Percentiles rank a stretch among this genome's conserved stretches.
phyloP scores from a whole-genome alignment of 1,140 invertebrate species.

The Galendromus occidentalis region DNA sequence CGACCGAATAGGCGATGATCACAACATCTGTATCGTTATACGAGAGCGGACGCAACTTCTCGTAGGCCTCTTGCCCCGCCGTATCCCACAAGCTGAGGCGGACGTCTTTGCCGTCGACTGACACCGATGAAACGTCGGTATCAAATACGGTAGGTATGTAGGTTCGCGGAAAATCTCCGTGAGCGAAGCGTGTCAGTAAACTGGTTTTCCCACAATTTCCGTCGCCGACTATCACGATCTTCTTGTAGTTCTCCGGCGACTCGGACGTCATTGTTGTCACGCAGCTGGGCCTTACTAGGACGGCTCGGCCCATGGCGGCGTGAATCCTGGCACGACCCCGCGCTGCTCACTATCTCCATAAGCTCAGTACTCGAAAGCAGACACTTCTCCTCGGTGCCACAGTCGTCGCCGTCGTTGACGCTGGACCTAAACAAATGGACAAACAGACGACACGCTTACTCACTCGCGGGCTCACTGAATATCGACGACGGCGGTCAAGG shows the following conservation, averaged over 20 bases:
- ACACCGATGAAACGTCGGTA: slow-evolving; percentile 32
- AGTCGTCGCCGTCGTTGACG: no score
- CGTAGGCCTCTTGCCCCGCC: slow-evolving; percentile 22
- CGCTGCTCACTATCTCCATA: no score
- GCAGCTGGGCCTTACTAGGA: not conserved
- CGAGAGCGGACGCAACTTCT: slow-evolving; percentile 31
- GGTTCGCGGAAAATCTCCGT: slow-evolving; percentile 30
- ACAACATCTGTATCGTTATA: slow-evolving; percentile 36
- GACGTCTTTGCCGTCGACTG: slow-evolving; percentile 26
- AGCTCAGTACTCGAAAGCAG: no score
- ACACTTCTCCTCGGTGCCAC: no score
- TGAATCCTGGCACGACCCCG: no score
- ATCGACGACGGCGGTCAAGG: no score
- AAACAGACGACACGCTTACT: no score
- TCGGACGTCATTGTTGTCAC: not conserved
- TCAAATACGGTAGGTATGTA: slow-evolving; percentile 34
- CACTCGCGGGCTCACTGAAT: no score
- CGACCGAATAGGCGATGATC: slow-evolving; percentile 29
- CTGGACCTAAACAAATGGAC: no score
- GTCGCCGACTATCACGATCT: slow-evolving; percentile 32
- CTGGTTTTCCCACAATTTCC: slow-evolving; percentile 32
- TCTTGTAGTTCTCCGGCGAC: slow-evolving; percentile 21
- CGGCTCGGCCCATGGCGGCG: no score
- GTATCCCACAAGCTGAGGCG: slow-evolving; percentile 12
- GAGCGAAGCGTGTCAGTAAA: slow-evolving; percentile 30